Base-by-base conservation (phyloP, 2,113 vertebrate species). In the Cyprinus carpio region DNA sequence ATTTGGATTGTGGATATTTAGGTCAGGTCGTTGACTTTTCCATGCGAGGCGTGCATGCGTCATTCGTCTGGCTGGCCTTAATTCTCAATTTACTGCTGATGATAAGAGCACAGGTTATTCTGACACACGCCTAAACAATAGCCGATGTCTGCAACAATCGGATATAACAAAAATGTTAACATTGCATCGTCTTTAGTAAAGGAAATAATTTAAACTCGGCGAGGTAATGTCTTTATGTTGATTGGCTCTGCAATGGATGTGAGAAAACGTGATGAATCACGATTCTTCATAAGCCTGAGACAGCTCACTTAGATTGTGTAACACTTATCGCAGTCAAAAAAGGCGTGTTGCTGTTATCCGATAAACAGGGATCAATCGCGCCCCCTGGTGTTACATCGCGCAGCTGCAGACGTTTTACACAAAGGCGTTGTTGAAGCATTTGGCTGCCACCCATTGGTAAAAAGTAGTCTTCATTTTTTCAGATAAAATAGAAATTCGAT, bases 1-100 rank as follows among this genome's bases (percentile, higher is more conserved):
- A 62, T 79, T 79, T 85, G 65, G 77, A 72, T 37, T 13, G 54
- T 27, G 58, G 84, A 81, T 85, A 31, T 86, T n/a, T n/a, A 65
- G 84, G 84, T 81, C 84, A 86, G 65, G 40, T 62, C 51, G 67
- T 56, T 78, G 83, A 85, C 62, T 51, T 81, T 64, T 81, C 62
- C 64, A 65, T 7, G 34, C 76, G 76, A 77, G 76, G 56, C n/a
- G 40, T 65, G 62, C 27, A 25, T 85, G 78, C 78, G 84, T 86
- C 84, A 86, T 65, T 11, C 40, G 81, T 75, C 56, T 78, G 75
- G 12, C 34, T 85, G 54, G 25, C 67, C 78, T 49, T 81, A 81
- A 86, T 75, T 81, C 84, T 62, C 25, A 74, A 51, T 85, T 29
- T 81, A 58, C 76, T 29, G 43, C 43, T 31, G 40, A n/a, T 75